phyloP scores from a whole-genome alignment of 2,113 vertebrate species.

The Plotosus lineatus region DNA sequence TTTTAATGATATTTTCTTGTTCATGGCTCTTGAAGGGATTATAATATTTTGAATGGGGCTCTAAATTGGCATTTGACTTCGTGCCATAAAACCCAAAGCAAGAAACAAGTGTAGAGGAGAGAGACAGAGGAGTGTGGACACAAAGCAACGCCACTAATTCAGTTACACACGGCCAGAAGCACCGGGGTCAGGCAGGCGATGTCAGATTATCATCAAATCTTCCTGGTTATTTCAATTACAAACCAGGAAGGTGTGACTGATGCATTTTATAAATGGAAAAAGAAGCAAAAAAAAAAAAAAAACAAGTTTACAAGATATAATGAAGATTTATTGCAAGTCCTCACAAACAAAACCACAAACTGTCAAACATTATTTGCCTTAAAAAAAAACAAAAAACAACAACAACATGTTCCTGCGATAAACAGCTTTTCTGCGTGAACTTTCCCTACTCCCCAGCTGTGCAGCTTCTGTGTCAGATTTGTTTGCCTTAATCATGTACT shows the following conservation, averaged over 20 bases:
- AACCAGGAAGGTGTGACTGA: not conserved
- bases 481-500: constrained; percentile 51
- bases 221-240: not conserved
- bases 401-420: not conserved
- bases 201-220: not conserved
- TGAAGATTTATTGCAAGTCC: not conserved
- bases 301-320: not conserved
- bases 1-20: too few relatives aligned
- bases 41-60: not conserved
- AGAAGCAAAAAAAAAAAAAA: not conserved
- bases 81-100: not conserved
- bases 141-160: constrained; percentile 51
- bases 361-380: constrained; percentile 13
- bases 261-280: not conserved
- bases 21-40: not conserved
- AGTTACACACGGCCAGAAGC: constrained; percentile 32
- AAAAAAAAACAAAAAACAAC: too few relatives aligned
- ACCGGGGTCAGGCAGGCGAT: not conserved
- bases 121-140: not conserved
- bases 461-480: constrained; percentile 35
- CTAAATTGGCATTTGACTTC: not conserved
- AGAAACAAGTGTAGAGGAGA: not conserved
- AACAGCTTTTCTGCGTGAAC: not conserved
- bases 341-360: not conserved
- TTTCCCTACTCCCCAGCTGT: constrained; percentile 6